Evolutionary conservation across 2,797 vertebrate genomes (phyloP).

Genomic region (Sorex maritimensis): DNA sequence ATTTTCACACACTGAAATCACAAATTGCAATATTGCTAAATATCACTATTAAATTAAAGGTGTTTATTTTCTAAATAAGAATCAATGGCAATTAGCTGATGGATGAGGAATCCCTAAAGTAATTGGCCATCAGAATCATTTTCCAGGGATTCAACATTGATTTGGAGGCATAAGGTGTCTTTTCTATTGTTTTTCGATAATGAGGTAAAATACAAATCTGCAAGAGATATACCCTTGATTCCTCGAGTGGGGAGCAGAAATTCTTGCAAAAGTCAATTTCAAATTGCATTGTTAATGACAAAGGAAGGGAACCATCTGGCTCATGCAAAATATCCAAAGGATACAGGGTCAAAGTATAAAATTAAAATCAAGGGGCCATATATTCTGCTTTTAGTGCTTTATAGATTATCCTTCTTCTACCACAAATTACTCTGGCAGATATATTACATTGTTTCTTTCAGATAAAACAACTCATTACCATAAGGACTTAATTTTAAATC

Average conservation of each 20-base stretch:
- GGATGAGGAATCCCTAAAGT: conserved; percentile 24
- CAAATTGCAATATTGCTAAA: conserved; percentile 68
- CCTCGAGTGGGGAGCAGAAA: background rate
- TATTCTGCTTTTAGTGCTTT: conserved; percentile 22
- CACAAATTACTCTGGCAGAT: background rate
- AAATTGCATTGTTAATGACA: background rate
- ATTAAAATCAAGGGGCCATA: conserved; percentile 42
- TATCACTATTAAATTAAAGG: conserved; percentile 71
- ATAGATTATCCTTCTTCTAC: conserved; percentile 12
- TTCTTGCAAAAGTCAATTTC: background rate
- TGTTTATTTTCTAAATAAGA: conserved; percentile 62
- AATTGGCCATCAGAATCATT: conserved; percentile 24
- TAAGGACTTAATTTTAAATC: conserved; percentile 54
- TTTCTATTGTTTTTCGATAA: conserved; percentile 50
- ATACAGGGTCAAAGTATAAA: conserved; percentile 31
- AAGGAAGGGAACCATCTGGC: background rate
- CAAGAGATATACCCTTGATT: background rate
- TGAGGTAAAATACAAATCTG: background rate
- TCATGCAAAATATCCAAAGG: conserved; percentile 2
- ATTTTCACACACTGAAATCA: conserved; percentile 55
- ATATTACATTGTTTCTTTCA: conserved; percentile 21
- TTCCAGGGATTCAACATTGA: conserved; percentile 19
- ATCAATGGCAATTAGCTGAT: conserved; percentile 51
- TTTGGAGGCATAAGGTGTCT: background rate
- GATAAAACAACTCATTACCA: background rate